Evolutionary conservation across 2,113 vertebrate species (phyloP), one percentile per base, ranked within the genome.

Genomic region (Cervus canadensis): DNA sequence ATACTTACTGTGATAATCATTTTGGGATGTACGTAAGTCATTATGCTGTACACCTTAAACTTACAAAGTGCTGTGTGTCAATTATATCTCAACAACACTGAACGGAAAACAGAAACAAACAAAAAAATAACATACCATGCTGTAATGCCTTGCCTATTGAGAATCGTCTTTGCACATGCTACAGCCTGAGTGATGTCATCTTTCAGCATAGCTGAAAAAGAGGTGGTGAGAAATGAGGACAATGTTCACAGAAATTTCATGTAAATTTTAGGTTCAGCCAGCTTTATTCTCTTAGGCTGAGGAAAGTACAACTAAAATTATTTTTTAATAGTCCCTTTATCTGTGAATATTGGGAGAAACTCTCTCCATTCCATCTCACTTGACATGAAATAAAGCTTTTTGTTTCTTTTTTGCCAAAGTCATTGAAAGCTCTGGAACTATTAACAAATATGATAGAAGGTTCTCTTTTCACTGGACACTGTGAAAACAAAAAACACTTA

Each of bases 71-170:
- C 21, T 56, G 1, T 56, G 23, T 56, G 81, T 56, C 52, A 16
- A 6, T 56, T 26, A 56, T 5, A 56, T 56, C 52, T 56, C 52
- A 83, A 40, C 23, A 56, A 83, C 52, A 83, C 23, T 40, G 52
- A 4, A 83, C 2, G 23, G 33, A 33, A 56, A 81, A 81, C 45
- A 52, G 21, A 52, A 30, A 26, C 36, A 74, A 23, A 50, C 12
- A 50, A 54, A n/a, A 54, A 36, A 83, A 40, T 4, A 85, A 98
- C 98, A 1, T 97, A 98, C 98, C 98, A 98, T 74, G 97, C 98
- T 54, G 5, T 36, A 74, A 98, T 95, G 89, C 98, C 98, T 43
- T 98, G 90, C 16, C 93, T 82, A 0, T 52, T 43, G 88, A 98
- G 97, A 64, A 98, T 45, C 48, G 23, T 98, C 91, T 98, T 98